Conservation (phyloP, 1,140 invertebrate species). For the Limonius californicus region DNA sequence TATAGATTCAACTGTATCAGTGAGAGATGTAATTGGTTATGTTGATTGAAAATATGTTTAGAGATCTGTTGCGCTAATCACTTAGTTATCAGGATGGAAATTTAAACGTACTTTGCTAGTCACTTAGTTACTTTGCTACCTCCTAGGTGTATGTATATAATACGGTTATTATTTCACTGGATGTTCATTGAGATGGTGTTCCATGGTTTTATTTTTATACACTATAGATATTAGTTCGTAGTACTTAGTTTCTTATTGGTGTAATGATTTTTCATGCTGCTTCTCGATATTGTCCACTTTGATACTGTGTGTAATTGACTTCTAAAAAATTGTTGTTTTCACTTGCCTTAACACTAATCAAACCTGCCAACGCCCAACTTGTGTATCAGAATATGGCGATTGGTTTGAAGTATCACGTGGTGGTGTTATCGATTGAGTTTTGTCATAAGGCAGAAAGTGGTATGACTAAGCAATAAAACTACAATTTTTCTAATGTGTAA, state of each 20-base stretch:
- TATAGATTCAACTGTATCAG: not conserved
- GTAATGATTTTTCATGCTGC: no score
- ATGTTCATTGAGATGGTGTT: not conserved
- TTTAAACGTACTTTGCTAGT: conserved; percentile 26
- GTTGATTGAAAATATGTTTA: conserved; percentile 29
- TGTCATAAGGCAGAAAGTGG: conserved; percentile 28
- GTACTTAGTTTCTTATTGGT: not conserved
- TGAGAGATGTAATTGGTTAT: conserved; percentile 10
- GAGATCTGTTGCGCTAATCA: conserved; percentile 34
- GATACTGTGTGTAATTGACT: no score
- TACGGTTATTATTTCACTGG: not conserved
- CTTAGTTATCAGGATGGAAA: conserved; percentile 25
- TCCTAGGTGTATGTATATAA: conserved; percentile 20
- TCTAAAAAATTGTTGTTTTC: no score
- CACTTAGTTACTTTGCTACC: conserved; percentile 34
- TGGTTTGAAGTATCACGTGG: not conserved
- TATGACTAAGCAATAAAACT: conserved; percentile 42
- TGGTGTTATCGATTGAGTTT: conserved; percentile 22
- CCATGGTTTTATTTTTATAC: not conserved
- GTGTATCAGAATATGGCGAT: no score
- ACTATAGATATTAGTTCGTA: not conserved
- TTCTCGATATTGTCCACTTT: no score
- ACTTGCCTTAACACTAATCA: no score
- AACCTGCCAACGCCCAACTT: no score
- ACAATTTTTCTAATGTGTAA: not conserved